These are phyloP conservation scores for Neogobius melanostomus DNA, from an alignment of 2,113 vertebrate species.

Conservation along the genomic window DNA sequence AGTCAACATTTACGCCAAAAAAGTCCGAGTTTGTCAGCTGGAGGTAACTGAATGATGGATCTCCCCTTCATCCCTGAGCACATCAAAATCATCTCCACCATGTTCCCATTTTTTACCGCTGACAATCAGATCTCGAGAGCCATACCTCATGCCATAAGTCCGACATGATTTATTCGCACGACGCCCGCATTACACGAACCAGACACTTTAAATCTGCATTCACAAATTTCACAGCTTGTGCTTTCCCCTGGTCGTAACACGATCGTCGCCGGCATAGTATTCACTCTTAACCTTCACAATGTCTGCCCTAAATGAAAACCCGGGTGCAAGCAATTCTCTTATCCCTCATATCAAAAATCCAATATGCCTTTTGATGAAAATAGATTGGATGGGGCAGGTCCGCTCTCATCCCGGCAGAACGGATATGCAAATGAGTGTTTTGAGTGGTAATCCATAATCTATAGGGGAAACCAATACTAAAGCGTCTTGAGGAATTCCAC, in stretches of 20 bases:
- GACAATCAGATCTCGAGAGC: constrained; percentile 50
- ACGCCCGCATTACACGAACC: constrained; percentile 33
- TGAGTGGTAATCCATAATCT: constrained; percentile 38
- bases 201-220: constrained; percentile 28
- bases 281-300: constrained; percentile 35
- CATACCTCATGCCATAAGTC: constrained; percentile 26
- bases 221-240: constrained; percentile 34
- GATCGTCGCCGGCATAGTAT: constrained; percentile 31
- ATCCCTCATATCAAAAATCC: constrained; percentile 41
- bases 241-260: constrained; percentile 25
- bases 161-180: constrained; percentile 48
- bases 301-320: constrained; percentile 31
- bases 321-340: constrained; percentile 33
- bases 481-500: constrained; percentile 24
- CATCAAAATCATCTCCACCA: constrained; percentile 38
- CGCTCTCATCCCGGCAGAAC: constrained; percentile 28
- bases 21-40: constrained; percentile 30
- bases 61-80: constrained; percentile 6
- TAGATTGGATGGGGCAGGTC: constrained; percentile 22
- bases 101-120: constrained; percentile 45
- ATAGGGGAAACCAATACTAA: constrained; percentile 26
- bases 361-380: constrained; percentile 43
- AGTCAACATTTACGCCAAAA: constrained; percentile 19
- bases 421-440: constrained; percentile 50
- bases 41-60: constrained; percentile 46